Evolutionary conservation across 1,140 invertebrate species (phyloP).

Genomic region (Dendroctonus valens): DNA sequence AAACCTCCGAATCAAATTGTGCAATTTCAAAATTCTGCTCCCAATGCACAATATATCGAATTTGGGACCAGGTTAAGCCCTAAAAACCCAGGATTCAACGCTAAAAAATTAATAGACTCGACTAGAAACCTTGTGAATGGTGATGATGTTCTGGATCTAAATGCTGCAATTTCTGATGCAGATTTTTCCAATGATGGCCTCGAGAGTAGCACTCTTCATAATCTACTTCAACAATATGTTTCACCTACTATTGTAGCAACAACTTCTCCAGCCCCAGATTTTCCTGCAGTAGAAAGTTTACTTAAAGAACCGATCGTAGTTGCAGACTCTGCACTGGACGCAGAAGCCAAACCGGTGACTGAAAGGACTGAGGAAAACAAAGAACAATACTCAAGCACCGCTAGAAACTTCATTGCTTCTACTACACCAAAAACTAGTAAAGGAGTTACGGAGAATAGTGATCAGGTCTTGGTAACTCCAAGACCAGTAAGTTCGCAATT

Average conservation of each 20-base stretch:
- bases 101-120: constrained; percentile 52
- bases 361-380: constrained; percentile 29
- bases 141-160: constrained; percentile 58
- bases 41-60: constrained; percentile 1
- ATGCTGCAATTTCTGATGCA: constrained; percentile 49
- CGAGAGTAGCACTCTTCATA: constrained; percentile 25
- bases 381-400: constrained; percentile 8
- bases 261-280: constrained; percentile 1
- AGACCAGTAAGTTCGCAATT: constrained; percentile 54
- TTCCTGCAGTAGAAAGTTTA: background rate
- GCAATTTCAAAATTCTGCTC: background rate
- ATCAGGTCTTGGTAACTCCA: constrained; percentile 52
- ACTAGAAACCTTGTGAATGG: constrained; percentile 58
- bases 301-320: constrained; percentile 48
- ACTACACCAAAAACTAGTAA: background rate
- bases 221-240: constrained; percentile 18
- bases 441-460: constrained; percentile 11
- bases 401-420: constrained; percentile 9
- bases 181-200: constrained; percentile 8
- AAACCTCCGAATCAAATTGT: constrained; percentile 20
- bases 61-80: constrained; percentile 7
- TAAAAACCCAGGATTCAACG: background rate
- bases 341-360: constrained; percentile 16
- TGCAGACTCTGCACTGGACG: constrained; percentile 42
- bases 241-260: constrained; percentile 18